phyloP scores from a whole-genome alignment of 2,113 vertebrate species.

The Sinosuthora webbiana region DNA sequence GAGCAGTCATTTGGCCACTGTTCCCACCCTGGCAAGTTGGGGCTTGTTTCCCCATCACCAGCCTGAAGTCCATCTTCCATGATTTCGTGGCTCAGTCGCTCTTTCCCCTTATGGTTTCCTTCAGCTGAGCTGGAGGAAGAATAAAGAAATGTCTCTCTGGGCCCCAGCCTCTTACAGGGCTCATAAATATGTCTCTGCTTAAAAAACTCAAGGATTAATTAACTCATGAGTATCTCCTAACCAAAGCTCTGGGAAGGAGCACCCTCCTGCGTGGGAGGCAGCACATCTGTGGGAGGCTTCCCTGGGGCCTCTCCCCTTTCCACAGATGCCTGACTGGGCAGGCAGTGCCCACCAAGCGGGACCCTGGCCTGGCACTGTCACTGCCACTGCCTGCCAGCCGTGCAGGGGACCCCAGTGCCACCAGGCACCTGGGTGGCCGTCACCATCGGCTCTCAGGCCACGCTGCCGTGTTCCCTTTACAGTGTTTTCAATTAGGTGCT shows the following conservation, averaged over 20 bases:
- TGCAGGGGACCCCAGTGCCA: not conserved
- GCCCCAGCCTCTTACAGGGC: slow-evolving; percentile 65
- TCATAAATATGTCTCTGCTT: slow-evolving; percentile 72
- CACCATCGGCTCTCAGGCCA: not conserved
- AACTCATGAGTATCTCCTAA: slow-evolving; percentile 61
- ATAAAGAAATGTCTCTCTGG: slow-evolving; percentile 66
- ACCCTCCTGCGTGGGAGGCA: not conserved
- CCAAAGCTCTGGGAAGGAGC: slow-evolving; percentile 45
- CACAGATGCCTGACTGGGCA: fast-evolving
- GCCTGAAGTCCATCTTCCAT: slow-evolving; percentile 50
- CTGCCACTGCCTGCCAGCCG: fast-evolving
- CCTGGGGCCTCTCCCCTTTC: not conserved
- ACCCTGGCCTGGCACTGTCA: fast-evolving
- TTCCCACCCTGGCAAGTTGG: not conserved
- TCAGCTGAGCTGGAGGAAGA: slow-evolving; percentile 71
- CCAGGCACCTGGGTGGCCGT: not conserved
- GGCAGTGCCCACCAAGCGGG: not conserved
- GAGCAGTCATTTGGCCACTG: not conserved
- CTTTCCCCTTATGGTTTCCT: slow-evolving; percentile 70
- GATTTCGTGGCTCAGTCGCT: slow-evolving; percentile 48
- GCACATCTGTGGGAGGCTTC: not conserved
- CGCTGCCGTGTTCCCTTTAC: not conserved
- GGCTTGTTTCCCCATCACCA: slow-evolving; percentile 50
- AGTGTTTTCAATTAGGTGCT: slow-evolving; percentile 39
- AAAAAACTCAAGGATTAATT: slow-evolving; percentile 65